Base-by-base conservation (phyloP, 2,797 vertebrate genomes). In the Anolis apletophallus region DNA sequence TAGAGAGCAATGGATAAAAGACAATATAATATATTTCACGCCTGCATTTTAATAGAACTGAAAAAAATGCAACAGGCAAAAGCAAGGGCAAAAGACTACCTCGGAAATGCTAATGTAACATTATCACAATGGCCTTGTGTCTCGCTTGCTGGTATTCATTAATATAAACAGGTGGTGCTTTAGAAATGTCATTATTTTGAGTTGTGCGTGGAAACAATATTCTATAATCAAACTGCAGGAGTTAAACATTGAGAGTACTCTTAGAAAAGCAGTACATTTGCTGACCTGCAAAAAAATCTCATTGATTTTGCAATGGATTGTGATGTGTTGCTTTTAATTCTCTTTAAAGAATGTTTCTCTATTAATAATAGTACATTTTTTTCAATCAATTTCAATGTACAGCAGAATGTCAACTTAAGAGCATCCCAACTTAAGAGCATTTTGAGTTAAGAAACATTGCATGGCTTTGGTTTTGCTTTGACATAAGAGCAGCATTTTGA, bases 1-100 rank as follows among this genome's bases (percentile, higher is more conserved):
- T 46, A 61, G 16, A 84, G 1, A 1, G 0, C 52, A 69, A 5
- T 0, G 46, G n/a, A 52, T 8, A 81, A 54, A 9, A 83, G 64
- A 12, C 76, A 1, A 34, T 85, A 73, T 68, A 84, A 80, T 78
- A 76, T 67, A 34, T 13, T 75, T 4, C 61, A 76, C 13, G 46
- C 8, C 89, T 88, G 81, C 86, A 88, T 26, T 78, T 82, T 79
- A 92, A 82, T 1, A 72, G 34, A 80, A 80, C 57, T 73, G 46
- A n/a, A 55, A 69, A 87, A 34, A 82, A 6, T 81, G 34, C 84
- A 82, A 5, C 6, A 91, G 80, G 79, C 10, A 73, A 85, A 89
- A 89, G 86, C 40, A 91, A 91, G 67, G 88, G 80, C 76, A 93
- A 93, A 88, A 0, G 1, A 59, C 89, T 23, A 87, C 26, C 79